A percentile compares a stretch with the other conserved stretches of the same genome.
phyloP scores from a whole-genome alignment of 2,888 invertebrate genomes.

The Sipha maydis region DNA sequence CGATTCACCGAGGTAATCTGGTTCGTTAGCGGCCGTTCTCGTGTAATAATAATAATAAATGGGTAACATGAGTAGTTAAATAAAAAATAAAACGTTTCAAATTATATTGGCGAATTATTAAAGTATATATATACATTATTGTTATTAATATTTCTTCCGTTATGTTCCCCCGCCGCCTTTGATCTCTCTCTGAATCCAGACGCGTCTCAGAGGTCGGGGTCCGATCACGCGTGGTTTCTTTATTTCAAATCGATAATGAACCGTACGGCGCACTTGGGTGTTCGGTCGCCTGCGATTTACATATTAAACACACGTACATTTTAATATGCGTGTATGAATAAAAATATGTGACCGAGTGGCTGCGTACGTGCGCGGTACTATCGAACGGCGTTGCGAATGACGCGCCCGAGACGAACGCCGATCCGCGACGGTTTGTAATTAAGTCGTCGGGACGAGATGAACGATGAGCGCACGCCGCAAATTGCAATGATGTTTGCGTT shows the following conservation, averaged over 20 bases:
- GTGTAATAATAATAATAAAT: neutral
- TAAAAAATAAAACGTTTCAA: neutral
- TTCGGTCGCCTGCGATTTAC: neutral
- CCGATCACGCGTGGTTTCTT: neutral
- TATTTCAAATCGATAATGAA: neutral
- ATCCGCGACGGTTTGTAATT: conserved; percentile 2
- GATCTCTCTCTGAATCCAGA: no score
- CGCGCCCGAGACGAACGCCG: neutral
- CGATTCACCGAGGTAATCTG: neutral
- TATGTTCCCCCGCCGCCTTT: neutral
- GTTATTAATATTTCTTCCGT: neutral
- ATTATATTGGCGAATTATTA: neutral
- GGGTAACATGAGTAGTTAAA: neutral
- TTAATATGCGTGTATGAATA: neutral
- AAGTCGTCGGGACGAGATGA: neutral
- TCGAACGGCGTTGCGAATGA: neutral
- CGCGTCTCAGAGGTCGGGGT: neutral
- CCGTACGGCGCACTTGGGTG: neutral
- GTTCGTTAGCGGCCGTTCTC: neutral
- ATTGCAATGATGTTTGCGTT: neutral
- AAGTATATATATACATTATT: neutral
- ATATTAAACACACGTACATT: neutral
- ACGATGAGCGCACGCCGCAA: no score
- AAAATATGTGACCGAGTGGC: neutral
- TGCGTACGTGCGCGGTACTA: neutral